Percentiles rank a stretch among this genome's conserved stretches.
Evolutionary conservation across 1,140 invertebrate genomes (phyloP).

Genomic region (Drosophila orena): DNA sequence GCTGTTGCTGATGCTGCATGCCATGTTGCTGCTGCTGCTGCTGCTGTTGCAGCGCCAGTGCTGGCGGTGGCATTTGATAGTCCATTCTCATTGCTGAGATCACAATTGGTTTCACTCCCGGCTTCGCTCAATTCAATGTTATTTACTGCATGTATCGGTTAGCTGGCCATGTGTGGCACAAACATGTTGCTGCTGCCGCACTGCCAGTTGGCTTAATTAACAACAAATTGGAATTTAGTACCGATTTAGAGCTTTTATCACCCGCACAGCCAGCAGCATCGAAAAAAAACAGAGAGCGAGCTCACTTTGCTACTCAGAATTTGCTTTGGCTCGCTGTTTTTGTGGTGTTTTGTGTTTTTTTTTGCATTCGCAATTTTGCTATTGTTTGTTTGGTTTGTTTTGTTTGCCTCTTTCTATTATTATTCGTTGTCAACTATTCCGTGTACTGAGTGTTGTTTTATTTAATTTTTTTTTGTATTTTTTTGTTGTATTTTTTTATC

Average conservation of each 20-base stretch:
- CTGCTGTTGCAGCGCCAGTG: conserved; percentile 73
- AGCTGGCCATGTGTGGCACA: conserved; percentile 19
- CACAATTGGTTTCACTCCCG: conserved; percentile 36
- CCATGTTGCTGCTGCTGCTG: conserved; percentile 62
- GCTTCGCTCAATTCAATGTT: conserved; percentile 9
- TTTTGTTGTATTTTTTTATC: conserved; percentile 11
- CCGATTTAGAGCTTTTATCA: conserved; percentile 59
- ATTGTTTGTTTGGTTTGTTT: conserved; percentile 64
- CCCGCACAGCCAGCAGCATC: conserved; percentile 50
- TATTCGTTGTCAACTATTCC: conserved; percentile 77
- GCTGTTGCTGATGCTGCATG: conserved; percentile 54
- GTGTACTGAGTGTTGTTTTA: conserved; percentile 54
- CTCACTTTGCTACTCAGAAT: conserved; percentile 24
- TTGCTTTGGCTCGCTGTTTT: conserved; percentile 34
- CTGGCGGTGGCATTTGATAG: conserved; percentile 85
- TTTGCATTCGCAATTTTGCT: conserved; percentile 57
- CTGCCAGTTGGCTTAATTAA: conserved; percentile 38
- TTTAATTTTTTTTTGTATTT: conserved; percentile 12
- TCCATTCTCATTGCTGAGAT: conserved; percentile 85
- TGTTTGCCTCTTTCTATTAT: conserved; percentile 65
- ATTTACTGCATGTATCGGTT: conserved; percentile 25
- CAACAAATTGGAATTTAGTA: conserved; percentile 47
- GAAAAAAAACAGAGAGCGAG: conserved; percentile 19
- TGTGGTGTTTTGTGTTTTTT: conserved; percentile 26
- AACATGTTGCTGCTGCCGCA: conserved; percentile 27